A percentile compares a stretch with the other conserved stretches of the same genome.
These are phyloP conservation scores for Carduelis carduelis DNA, from an alignment of 2,797 vertebrate genomes.

Conservation along the genomic window DNA sequence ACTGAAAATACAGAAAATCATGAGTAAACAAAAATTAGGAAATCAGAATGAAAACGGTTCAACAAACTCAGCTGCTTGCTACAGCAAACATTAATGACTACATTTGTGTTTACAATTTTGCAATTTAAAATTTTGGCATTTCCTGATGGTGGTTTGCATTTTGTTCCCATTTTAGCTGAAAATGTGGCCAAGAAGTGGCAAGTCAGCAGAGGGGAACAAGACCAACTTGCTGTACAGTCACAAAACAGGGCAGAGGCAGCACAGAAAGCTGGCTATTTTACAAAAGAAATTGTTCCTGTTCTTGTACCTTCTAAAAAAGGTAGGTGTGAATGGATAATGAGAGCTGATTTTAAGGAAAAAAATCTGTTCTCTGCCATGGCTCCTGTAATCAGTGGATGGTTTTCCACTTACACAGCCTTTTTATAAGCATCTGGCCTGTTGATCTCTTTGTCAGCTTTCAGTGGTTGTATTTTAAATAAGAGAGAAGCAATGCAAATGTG, in stretches of 20 bases:
- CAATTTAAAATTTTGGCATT: neutral
- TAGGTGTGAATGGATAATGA: neutral
- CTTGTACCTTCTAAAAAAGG: conserved; percentile 90
- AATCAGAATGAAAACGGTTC: neutral
- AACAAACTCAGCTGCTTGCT: neutral
- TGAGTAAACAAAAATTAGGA: neutral
- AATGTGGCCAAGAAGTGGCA: conserved; percentile 93
- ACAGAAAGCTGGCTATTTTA: conserved; percentile 91
- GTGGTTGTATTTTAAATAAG: neutral
- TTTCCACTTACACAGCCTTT: neutral
- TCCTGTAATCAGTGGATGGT: neutral
- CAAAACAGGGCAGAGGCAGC: conserved; percentile 89
- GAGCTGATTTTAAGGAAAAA: neutral
- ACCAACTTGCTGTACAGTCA: conserved; percentile 83
- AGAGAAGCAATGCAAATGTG: neutral
- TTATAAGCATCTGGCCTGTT: neutral
- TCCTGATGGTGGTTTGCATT: neutral
- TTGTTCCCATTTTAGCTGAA: conserved; percentile 81
- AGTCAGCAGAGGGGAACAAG: conserved; percentile 88
- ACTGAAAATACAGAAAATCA: neutral
- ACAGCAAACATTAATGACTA: neutral
- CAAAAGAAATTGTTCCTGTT: conserved; percentile 91
- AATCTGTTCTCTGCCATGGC: neutral
- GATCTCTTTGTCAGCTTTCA: neutral
- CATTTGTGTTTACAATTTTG: neutral